A percentile compares a stretch with the other conserved stretches of the same genome.
phyloP scores from a whole-genome alignment of 2,888 invertebrate species.

The Brachylomia viminalis region DNA sequence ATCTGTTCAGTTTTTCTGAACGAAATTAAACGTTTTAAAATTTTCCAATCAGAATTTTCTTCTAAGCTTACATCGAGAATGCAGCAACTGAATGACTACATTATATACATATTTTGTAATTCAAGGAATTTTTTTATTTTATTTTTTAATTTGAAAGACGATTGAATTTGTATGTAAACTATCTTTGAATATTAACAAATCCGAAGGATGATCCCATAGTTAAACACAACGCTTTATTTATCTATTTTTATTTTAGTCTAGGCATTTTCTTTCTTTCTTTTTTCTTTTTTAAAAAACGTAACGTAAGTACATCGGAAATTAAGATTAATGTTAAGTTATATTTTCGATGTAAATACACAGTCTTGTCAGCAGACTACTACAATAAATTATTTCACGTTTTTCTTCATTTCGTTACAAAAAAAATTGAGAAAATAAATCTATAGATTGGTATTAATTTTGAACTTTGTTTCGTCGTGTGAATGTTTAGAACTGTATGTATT shows the following conservation, averaged over 20 bases:
- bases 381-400: slow-evolving; percentile 31
- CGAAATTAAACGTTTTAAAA: slow-evolving; percentile 11
- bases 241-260: slow-evolving; percentile 10
- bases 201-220: slow-evolving; percentile 5
- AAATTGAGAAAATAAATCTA: slow-evolving; percentile 8
- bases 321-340: slow-evolving; percentile 10
- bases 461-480: too few relatives aligned
- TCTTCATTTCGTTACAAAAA: not conserved
- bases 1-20: not conserved
- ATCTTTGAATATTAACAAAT: not conserved
- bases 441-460: not conserved
- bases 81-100: not conserved
- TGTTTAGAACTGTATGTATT: slow-evolving; percentile 1
- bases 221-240: slow-evolving; percentile 12
- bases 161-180: not conserved
- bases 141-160: not conserved
- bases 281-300: too few relatives aligned
- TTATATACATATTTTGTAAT: slow-evolving; percentile 3
- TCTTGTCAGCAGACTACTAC: slow-evolving; percentile 12
- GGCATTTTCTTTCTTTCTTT: too few relatives aligned
- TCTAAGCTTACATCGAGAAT: not conserved
- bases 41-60: not conserved
- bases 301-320: slow-evolving; percentile 38
- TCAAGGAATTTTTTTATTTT: too few relatives aligned
- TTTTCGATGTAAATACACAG: slow-evolving; percentile 18